Conservation (phyloP, 2,888 invertebrate species). For the Amiota mariae region DNA sequence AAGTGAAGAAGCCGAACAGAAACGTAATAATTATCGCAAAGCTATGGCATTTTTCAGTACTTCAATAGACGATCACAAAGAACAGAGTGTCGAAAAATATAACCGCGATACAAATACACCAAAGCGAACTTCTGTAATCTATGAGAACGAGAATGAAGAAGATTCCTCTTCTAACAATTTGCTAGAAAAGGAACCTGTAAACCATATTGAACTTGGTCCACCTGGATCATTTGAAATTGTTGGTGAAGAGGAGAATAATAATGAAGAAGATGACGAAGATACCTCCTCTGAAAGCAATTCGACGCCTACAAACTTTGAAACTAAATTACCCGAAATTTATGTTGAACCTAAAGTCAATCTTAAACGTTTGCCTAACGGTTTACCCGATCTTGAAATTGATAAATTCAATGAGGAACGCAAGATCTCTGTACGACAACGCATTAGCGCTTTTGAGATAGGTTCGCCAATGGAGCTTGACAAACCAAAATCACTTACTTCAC, state of each 20-base stretch:
- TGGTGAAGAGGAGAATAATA: constrained; percentile 42
- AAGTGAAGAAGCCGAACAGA: constrained; percentile 63
- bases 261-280: constrained; percentile 13
- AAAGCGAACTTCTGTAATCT: constrained; percentile 44
- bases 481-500: constrained; percentile 48
- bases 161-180: constrained; percentile 10
- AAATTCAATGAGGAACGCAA: constrained; percentile 59
- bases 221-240: constrained; percentile 54
- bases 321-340: constrained; percentile 53
- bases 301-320: constrained; percentile 61
- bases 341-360: constrained; percentile 49
- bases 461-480: constrained; percentile 36
- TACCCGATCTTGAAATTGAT: constrained; percentile 61
- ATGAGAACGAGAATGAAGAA: constrained; percentile 44
- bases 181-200: constrained; percentile 27
- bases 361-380: constrained; percentile 52
- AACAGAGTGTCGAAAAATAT: constrained; percentile 40
- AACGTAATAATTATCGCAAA: constrained; percentile 69
- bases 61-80: constrained; percentile 66
- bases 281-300: constrained; percentile 40
- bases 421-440: constrained; percentile 70
- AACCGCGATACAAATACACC: constrained; percentile 43
- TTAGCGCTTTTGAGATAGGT: constrained; percentile 67
- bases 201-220: constrained; percentile 42
- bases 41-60: constrained; percentile 72